These are phyloP conservation scores for Festucalex cinctus DNA, from an alignment of 2,113 vertebrate genomes.

Conservation along the genomic window DNA sequence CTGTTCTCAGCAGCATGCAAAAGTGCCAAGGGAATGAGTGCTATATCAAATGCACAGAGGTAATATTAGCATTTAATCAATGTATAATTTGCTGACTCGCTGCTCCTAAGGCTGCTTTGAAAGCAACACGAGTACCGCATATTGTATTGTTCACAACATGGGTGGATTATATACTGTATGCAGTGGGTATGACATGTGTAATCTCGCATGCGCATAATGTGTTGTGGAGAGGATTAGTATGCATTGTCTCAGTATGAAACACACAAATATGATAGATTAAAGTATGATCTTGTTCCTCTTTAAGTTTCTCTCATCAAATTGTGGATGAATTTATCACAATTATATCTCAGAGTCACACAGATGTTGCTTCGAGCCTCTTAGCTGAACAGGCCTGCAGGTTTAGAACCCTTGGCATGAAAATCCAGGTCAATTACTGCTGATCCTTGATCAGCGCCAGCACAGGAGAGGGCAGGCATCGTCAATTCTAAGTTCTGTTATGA, in stretches of 20 bases:
- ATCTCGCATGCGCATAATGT: slow-evolving; percentile 14
- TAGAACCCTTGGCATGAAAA: neutral
- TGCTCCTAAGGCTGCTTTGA: neutral
- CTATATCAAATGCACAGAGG: slow-evolving; percentile 10
- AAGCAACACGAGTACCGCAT: slow-evolving; percentile 8
- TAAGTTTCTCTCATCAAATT: neutral
- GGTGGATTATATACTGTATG: slow-evolving; percentile 14
- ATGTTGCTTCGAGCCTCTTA: neutral
- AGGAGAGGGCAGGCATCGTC: neutral
- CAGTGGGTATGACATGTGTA: slow-evolving; percentile 27
- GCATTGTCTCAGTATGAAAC: slow-evolving; percentile 19
- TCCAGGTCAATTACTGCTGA: slow-evolving; percentile 4
- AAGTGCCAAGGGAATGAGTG: slow-evolving; percentile 3
- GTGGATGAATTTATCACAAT: neutral
- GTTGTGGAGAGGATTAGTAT: slow-evolving; percentile 13
- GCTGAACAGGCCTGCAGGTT: neutral
- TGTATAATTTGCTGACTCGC: slow-evolving; percentile 16
- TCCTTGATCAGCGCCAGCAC: neutral
- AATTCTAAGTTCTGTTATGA: no score
- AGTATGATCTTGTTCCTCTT: neutral
- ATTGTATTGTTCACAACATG: slow-evolving; percentile 1
- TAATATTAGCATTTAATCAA: slow-evolving; percentile 28
- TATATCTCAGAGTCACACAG: neutral
- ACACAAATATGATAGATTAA: slow-evolving; percentile 16
- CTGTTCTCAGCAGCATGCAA: slow-evolving; percentile 3